Base-by-base conservation (phyloP, 1,140 invertebrate genomes). In the Liolophura sinensis region DNA sequence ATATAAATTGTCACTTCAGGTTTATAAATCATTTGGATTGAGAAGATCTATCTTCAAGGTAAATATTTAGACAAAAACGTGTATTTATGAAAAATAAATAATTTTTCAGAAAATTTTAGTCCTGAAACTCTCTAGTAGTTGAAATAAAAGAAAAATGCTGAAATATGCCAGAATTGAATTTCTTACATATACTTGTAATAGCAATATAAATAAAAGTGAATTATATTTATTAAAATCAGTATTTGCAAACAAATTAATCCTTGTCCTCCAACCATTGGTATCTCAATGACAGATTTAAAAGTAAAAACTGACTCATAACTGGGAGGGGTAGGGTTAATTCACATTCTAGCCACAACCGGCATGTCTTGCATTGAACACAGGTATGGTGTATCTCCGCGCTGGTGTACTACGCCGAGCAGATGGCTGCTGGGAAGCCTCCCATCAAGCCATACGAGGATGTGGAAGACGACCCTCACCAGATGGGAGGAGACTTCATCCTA, bases 401-500 rank as follows among this genome's bases (percentile, higher is more conserved):
- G 66, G 54, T 76, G 6, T 81, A 75, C 54, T 81, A 81, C 71
- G 75, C 71, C 22, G 76, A 81, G 58, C 72, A 77, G 55, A 77
- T 78, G 71, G 58, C 66, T n/a, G 67, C 72, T 14, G 78, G 75
- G 9, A 71, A 73, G 57, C 63, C 62, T 9, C 57, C 79, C n/a
- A 75, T 75, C 14, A 75, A 71, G 55, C 78, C 76, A 14, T 81
- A 77, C 58, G 74, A 76, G 58, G 72, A 79, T 60, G 65, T 79
- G 22, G 72, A 79, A 56, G 78, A 79, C 70, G 79, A 81, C 55
- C 64, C 74, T 9, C 69, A 73, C 46, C 79, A 81, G 75, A 79
- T 81, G 78, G 79, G 79, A 56, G 79, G 79, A 31, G 79, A 81
- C 62, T 78, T 81, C 62, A 73, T 80, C 20, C 25, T 81, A 12